These are phyloP conservation scores for Mastomys coucha DNA, from an alignment of 2,113 vertebrate genomes.

Conservation along the genomic window DNA sequence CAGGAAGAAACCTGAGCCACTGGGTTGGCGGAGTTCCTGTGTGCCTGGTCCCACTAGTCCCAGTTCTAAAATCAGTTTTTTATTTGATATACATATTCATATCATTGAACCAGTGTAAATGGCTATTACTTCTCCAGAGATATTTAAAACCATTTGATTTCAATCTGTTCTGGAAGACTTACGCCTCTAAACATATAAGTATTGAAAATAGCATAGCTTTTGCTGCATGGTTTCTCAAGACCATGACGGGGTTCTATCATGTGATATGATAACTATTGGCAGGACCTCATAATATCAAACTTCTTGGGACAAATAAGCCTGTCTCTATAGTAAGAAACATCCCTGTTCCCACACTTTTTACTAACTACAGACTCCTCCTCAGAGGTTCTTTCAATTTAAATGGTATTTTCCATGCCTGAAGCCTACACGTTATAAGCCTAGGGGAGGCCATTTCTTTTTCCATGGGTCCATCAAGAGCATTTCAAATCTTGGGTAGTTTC, in stretches of 20 bases:
- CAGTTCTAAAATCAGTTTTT: background rate
- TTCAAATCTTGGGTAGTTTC: background rate
- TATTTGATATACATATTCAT: background rate
- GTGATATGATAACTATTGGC: background rate
- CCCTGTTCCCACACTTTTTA: background rate
- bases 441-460: background rate
- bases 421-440: background rate
- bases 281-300: background rate
- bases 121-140: conserved; percentile 1
- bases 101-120: background rate
- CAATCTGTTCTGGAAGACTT: background rate
- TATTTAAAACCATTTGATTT: conserved; percentile 39
- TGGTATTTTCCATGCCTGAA: background rate
- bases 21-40: no score
- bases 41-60: no score
- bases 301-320: conserved; percentile 20
- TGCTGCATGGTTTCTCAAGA: background rate
- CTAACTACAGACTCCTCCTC: background rate
- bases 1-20: no score
- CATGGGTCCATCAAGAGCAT: background rate
- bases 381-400: background rate
- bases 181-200: background rate
- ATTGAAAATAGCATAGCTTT: conserved; percentile 21
- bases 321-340: background rate
- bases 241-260: background rate